phyloP scores from a whole-genome alignment of 1,140 invertebrate species.

The Drosophila trapezifrons region DNA sequence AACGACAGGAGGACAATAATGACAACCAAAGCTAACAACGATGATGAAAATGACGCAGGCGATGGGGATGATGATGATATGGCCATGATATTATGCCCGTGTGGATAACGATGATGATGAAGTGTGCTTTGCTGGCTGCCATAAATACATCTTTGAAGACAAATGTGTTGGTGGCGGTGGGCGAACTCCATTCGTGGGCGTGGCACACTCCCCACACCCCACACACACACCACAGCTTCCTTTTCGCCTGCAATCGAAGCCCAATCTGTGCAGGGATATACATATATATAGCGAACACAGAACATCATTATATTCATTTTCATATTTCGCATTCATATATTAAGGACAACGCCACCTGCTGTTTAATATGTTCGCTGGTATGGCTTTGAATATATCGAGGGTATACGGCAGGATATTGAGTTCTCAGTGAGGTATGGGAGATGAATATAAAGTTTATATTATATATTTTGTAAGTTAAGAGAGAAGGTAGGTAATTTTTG shows the following conservation, averaged over 20 bases:
- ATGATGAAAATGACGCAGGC: slow-evolving; percentile 37
- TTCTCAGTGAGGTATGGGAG: background rate
- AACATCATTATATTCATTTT: slow-evolving; percentile 49
- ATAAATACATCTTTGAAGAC: slow-evolving; percentile 68
- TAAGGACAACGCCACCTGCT: slow-evolving; percentile 32
- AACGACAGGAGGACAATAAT: slow-evolving; percentile 46
- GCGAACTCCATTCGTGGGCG: background rate
- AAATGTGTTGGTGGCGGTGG: slow-evolving; percentile 41
- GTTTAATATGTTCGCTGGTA: slow-evolving; percentile 13
- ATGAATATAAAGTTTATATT: too few relatives aligned
- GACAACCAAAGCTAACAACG: slow-evolving; percentile 52
- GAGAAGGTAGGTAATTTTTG: too few relatives aligned
- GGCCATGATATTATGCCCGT: slow-evolving; percentile 22
- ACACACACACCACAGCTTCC: slow-evolving; percentile 12
- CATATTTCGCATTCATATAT: slow-evolving; percentile 44
- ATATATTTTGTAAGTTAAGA: too few relatives aligned
- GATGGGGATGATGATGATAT: slow-evolving; percentile 18
- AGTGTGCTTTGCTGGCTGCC: slow-evolving; percentile 38
- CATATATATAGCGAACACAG: background rate
- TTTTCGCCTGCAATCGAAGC: slow-evolving; percentile 37
- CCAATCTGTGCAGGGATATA: slow-evolving; percentile 30
- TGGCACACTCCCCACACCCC: background rate
- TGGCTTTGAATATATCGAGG: background rate
- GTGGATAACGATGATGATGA: slow-evolving; percentile 49
- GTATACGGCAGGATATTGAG: background rate